These are phyloP conservation scores for Hofmannophila pseudospretella DNA, from an alignment of 2,888 invertebrate species.

Conservation along the genomic window DNA sequence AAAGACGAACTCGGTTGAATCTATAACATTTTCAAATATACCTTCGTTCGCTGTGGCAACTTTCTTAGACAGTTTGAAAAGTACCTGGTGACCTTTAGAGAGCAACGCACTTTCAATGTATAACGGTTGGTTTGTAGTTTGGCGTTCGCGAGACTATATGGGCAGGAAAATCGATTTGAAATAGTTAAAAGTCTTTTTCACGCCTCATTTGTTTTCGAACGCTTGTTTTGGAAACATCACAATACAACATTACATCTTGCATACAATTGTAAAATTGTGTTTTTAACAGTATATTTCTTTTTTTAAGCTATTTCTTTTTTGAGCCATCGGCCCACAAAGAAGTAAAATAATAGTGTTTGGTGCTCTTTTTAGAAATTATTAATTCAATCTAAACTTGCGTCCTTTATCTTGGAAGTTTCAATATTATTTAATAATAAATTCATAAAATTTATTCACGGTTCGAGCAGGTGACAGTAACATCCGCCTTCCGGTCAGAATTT, in stretches of 20 bases:
- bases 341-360: too few species aligned
- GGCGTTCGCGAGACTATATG: conserved; percentile 29
- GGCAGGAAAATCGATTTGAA: conserved; percentile 32
- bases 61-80: conserved; percentile 33
- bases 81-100: conserved; percentile 44
- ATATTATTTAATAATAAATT: conserved; percentile 33
- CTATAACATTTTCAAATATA: conserved; percentile 37
- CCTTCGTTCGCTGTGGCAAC: conserved; percentile 46
- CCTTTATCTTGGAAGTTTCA: conserved; percentile 16
- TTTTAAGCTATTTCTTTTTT: too few species aligned
- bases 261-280: too few species aligned
- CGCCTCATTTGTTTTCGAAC: background rate
- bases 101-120: conserved; percentile 55
- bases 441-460: conserved; percentile 38
- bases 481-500: conserved; percentile 29
- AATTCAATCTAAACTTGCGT: too few species aligned
- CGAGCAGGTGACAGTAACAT: conserved; percentile 35
- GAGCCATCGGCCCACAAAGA: too few species aligned
- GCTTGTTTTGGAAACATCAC: background rate
- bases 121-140: conserved; percentile 43
- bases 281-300: too few species aligned
- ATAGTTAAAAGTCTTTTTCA: conserved; percentile 5
- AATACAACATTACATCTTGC: too few species aligned
- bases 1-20: conserved; percentile 25
- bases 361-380: too few species aligned